Evolutionary conservation across 2,113 vertebrate genomes (phyloP), one percentile per base, ranked within the genome.

Genomic region (Rutilus rutilus): DNA sequence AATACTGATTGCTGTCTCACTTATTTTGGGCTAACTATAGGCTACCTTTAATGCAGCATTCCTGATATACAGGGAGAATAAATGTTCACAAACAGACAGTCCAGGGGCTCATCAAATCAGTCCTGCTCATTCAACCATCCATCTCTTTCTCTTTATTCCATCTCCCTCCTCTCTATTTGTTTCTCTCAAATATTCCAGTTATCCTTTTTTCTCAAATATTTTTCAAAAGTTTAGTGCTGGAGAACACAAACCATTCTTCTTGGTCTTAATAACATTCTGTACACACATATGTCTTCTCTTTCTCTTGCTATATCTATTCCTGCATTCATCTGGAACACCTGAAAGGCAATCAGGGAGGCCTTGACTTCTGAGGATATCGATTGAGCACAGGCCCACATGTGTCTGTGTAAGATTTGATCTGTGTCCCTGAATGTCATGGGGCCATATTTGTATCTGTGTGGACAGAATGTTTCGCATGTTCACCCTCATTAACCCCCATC

Each of bases 331-430:
- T 23, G 54, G 25, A 47, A 52, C 21, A 57, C 52, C 47, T 73
- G 84, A 60, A 80, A 80, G 84, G 77, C 65, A 60, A 73, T 86
- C 84, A 86, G 64, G 52, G n/a, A 80, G 50, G 84, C 67, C 50
- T 19, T 39, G 36, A 42, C 77, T 73, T 39, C 6, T 21, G 77
- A 12, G 76, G 64, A 65, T 59, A 80, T 86, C 57, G 52, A 86
- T 73, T 57, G 84, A 59, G 33, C 33, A 19, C 50, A 33, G 9
- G 45, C 62, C 19, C 6, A 45, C 2, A 0, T 85, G 76, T 86
- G 36, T 86, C n/a, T 57, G 60, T 67, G 50, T 57, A 64, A 33
- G 64, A 52, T 82, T 47, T 67, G 60, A 82, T 54, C 62, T 67
- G 60, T 67, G 62, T 52, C 25, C 42, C 42, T 9, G 64, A 52